Percentiles rank a stretch among this genome's conserved stretches.
Conservation (phyloP, 1,140 invertebrate species). For the Nilaparvata lugens region DNA sequence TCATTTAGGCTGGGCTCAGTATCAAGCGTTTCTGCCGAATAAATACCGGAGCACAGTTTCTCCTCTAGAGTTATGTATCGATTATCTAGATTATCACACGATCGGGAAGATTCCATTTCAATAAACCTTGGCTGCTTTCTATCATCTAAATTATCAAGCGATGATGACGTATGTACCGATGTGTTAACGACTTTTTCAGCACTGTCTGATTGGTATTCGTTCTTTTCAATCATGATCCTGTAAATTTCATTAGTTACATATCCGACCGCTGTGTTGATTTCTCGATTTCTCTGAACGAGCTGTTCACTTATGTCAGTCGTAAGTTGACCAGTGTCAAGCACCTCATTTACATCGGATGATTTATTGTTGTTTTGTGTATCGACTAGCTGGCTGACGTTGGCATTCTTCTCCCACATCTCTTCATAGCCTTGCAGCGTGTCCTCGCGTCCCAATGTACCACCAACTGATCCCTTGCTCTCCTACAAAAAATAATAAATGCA, state of each 20-base stretch:
- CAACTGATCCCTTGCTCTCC: neutral
- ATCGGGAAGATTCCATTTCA: conserved; percentile 20
- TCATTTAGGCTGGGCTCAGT: conserved; percentile 2
- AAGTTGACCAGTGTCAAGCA: neutral
- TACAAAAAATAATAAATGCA: too few relatives aligned
- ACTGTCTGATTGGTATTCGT: neutral
- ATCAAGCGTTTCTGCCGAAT: neutral
- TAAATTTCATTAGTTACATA: neutral
- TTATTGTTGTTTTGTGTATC: neutral
- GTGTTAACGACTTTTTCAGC: neutral
- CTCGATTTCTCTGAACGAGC: neutral
- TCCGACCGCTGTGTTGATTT: neutral
- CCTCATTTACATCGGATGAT: neutral
- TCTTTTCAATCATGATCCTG: neutral
- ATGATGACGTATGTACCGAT: neutral
- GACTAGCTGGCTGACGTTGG: neutral
- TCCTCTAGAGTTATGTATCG: neutral
- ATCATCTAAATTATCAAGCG: conserved; percentile 16
- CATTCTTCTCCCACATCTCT: conserved; percentile 25
- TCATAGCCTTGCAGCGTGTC: conserved; percentile 23
- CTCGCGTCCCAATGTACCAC: conserved; percentile 22
- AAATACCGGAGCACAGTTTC: neutral
- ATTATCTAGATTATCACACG: conserved; percentile 21
- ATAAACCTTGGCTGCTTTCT: conserved; percentile 2
- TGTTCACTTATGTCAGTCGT: neutral